These are phyloP conservation scores for Anguilla anguilla DNA, from an alignment of 2,797 vertebrate genomes.

Conservation along the genomic window DNA sequence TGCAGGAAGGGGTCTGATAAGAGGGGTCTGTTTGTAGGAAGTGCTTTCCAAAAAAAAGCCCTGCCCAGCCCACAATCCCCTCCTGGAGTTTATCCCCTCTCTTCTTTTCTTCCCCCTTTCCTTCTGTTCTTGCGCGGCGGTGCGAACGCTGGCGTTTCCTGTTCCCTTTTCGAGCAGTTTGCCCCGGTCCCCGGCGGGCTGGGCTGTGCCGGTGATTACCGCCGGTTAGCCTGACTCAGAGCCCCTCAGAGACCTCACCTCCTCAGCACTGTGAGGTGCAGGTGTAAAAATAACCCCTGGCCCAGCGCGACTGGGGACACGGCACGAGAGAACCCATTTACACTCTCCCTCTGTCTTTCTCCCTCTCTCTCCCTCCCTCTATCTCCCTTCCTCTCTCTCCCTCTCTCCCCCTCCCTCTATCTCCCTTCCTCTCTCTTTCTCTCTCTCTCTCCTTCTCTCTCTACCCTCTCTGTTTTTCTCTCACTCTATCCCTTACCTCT, in stretches of 20 bases:
- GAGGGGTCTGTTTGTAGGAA: not conserved
- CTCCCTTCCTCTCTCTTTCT: not conserved
- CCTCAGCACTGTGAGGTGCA: not conserved
- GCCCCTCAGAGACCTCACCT: not conserved
- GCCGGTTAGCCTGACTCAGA: not conserved
- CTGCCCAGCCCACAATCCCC: not conserved
- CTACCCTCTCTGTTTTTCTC: too few species aligned
- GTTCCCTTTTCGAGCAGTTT: not conserved
- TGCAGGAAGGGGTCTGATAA: not conserved
- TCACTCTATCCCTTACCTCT: too few species aligned
- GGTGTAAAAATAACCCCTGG: not conserved
- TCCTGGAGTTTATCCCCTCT: not conserved
- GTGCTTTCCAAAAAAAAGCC: not conserved
- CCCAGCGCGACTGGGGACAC: not conserved
- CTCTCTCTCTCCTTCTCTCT: too few species aligned
- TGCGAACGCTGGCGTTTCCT: not conserved
- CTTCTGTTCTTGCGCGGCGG: not conserved
- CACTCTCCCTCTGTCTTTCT: slow-evolving; percentile 33
- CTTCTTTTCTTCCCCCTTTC: not conserved
- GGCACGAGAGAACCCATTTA: not conserved
- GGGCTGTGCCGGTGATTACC: not conserved
- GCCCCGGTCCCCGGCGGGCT: not conserved
- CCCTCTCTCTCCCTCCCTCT: not conserved
- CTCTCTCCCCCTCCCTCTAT: not conserved
- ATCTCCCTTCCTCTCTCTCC: not conserved